These are phyloP conservation scores for Desmophyllum pertusum DNA, from an alignment of 92 coral and sea anemone species.

Conservation along the genomic window DNA sequence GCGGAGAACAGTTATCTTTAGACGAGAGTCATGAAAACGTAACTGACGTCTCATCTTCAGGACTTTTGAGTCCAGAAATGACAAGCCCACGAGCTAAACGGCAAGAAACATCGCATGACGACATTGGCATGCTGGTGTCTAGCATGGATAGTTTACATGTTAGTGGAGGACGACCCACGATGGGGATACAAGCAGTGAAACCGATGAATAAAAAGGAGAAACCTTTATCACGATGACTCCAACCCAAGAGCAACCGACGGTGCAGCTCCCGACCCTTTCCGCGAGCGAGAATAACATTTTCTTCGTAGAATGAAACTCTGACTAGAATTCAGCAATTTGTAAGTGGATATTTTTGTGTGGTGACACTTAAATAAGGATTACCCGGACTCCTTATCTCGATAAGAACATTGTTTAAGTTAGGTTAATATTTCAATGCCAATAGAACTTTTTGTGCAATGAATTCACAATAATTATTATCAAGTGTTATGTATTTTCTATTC, in stretches of 20 bases:
- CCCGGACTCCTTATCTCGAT: too few species aligned
- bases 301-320: neutral
- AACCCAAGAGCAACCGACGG: neutral
- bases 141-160: neutral
- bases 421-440: neutral
- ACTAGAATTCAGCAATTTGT: neutral
- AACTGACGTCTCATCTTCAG: neutral
- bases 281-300: neutral
- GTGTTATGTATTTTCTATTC: too few species aligned
- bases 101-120: neutral
- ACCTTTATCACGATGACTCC: neutral
- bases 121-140: neutral
- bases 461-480: neutral
- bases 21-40: neutral
- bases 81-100: neutral
- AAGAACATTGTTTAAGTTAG: too few species aligned
- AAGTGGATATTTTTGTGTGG: neutral
- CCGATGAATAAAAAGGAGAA: neutral
- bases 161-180: neutral
- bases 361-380: neutral
- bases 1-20: neutral
- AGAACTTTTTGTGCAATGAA: neutral
- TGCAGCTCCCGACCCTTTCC: neutral
- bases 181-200: neutral
- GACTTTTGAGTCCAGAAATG: neutral